phyloP scores from a whole-genome alignment of 35 echinoderm and acorn worm genomes.

The Patiria miniata region DNA sequence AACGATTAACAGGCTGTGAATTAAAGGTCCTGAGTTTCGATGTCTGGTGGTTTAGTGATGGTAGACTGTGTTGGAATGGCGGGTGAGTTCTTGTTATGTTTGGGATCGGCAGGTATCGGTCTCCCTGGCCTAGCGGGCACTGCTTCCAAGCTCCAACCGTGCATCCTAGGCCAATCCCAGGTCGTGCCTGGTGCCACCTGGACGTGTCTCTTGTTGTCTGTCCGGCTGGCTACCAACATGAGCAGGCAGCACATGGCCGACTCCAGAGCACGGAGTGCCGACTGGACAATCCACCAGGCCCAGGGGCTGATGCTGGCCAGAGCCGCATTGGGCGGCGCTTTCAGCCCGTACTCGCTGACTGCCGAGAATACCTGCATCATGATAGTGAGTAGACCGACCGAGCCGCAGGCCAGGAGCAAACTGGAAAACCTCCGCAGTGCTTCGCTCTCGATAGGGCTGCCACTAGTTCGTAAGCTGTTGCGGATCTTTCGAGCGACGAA shows the following conservation, averaged over 20 bases:
- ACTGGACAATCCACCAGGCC: constrained; percentile 22
- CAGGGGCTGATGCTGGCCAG: constrained; percentile 22
- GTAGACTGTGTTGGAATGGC: background rate
- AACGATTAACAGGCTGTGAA: too few species aligned
- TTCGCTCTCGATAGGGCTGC: constrained; percentile 18
- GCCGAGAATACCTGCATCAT: constrained; percentile 25
- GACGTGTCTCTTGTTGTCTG: constrained; percentile 39
- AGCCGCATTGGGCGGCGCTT: background rate
- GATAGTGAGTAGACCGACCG: constrained; percentile 10
- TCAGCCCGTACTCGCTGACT: constrained; percentile 21
- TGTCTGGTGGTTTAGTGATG: background rate
- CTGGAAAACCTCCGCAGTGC: constrained; percentile 37
- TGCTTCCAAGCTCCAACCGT: background rate
- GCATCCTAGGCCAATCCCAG: constrained; percentile 7
- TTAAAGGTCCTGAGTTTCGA: too few species aligned
- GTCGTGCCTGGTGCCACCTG: constrained; percentile 23
- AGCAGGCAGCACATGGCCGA: constrained; percentile 39
- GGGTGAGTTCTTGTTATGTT: background rate
- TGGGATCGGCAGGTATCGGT: background rate
- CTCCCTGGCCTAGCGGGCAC: background rate
- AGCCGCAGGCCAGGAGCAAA: constrained; percentile 24
- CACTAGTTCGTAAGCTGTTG: background rate
- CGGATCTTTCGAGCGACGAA: constrained; percentile 28
- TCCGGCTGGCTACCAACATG: constrained; percentile 30
- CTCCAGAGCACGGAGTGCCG: background rate